A percentile compares a stretch with the other conserved stretches of the same genome.
phyloP scores from a whole-genome alignment of 92 coral and sea anemone genomes.

The Epizoanthus stellaris region DNA sequence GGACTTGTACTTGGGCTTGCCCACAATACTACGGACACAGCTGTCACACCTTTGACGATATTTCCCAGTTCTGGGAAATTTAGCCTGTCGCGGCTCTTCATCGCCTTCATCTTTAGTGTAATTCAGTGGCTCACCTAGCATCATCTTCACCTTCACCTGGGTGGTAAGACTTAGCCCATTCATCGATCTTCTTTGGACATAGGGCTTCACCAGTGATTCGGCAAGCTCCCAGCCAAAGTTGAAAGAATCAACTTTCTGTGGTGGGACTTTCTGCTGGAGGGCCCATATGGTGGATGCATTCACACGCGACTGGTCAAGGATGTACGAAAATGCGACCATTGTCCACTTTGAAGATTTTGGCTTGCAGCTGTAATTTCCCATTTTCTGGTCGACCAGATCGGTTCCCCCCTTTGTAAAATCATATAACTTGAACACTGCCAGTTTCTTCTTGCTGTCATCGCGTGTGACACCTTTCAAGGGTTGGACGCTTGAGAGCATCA shows the following conservation, averaged over 20 bases:
- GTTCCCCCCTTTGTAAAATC: too few species aligned
- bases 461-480: too few species aligned
- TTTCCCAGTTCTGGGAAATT: neutral
- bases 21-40: neutral
- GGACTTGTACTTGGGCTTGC: neutral
- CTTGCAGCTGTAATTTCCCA: too few species aligned
- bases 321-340: too few species aligned
- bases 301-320: too few species aligned
- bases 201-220: neutral
- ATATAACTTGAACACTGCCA: too few species aligned
- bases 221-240: neutral
- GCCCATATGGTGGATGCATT: too few species aligned
- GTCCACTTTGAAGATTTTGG: too few species aligned
- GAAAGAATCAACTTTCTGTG: neutral
- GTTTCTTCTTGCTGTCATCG: too few species aligned
- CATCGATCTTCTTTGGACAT: neutral
- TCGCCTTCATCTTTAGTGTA: neutral
- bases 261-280: neutral
- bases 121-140: neutral
- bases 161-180: neutral
- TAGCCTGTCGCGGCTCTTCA: neutral
- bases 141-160: neutral
- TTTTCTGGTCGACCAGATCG: too few species aligned
- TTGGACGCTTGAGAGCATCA: neutral
- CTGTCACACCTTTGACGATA: neutral